Evolutionary conservation across 2,888 invertebrate species (phyloP).

Genomic region (Capitulum mitella): DNA sequence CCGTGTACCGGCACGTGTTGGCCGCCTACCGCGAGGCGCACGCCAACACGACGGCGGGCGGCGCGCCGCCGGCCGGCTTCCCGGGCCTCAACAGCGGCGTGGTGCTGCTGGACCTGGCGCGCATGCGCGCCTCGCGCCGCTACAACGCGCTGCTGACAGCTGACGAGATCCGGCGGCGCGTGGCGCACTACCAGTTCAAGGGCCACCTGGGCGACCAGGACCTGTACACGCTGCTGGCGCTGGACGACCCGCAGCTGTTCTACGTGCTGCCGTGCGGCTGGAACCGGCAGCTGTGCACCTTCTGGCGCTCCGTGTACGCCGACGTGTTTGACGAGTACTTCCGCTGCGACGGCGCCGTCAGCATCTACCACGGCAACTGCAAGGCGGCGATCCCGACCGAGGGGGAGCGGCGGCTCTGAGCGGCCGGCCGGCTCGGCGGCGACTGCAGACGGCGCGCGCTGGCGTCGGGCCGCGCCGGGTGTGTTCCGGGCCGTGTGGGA

Average conservation of each 20-base stretch:
- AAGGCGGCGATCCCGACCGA: slow-evolving; percentile 56
- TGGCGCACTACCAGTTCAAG: slow-evolving; percentile 45
- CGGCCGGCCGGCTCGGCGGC: too few relatives aligned
- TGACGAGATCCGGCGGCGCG: slow-evolving; percentile 38
- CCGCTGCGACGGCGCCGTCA: slow-evolving; percentile 56
- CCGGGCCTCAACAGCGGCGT: slow-evolving; percentile 79
- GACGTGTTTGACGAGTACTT: slow-evolving; percentile 65
- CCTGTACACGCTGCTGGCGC: slow-evolving; percentile 63
- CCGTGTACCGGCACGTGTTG: slow-evolving; percentile 68
- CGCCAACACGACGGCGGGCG: slow-evolving; percentile 56
- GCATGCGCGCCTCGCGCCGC: slow-evolving; percentile 54
- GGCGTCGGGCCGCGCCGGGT: too few relatives aligned
- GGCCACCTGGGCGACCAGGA: slow-evolving; percentile 77
- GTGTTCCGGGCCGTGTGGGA: too few relatives aligned
- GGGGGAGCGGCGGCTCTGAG: slow-evolving; percentile 21
- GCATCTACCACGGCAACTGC: slow-evolving; percentile 68
- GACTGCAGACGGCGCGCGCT: too few relatives aligned
- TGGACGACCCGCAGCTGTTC: slow-evolving; percentile 62
- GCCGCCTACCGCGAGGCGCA: slow-evolving; percentile 57
- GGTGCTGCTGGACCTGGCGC: slow-evolving; percentile 59
- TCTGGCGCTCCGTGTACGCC: slow-evolving; percentile 69
- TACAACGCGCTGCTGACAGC: slow-evolving; percentile 26
- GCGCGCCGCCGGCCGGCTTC: slow-evolving; percentile 46
- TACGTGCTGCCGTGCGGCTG: slow-evolving; percentile 66
- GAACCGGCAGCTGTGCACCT: slow-evolving; percentile 71